A percentile compares a stretch with the other conserved stretches of the same genome.
phyloP scores from a whole-genome alignment of 2,888 invertebrate species.

The Pseudoips prasinana region DNA sequence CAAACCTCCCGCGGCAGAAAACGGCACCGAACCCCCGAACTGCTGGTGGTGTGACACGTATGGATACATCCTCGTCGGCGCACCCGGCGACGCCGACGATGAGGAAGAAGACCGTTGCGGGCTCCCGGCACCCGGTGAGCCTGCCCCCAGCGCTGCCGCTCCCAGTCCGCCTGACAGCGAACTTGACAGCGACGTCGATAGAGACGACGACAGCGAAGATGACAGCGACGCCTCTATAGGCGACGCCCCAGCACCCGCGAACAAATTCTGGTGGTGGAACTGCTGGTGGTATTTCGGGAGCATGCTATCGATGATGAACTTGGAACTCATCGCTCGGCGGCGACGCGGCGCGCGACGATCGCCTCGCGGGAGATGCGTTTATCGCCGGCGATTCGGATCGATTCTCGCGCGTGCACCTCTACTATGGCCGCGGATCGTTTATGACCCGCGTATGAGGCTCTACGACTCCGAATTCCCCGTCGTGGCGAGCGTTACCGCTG shows the following conservation, averaged over 20 bases:
- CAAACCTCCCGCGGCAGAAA: constrained; percentile 85
- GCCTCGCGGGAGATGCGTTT: constrained; percentile 80
- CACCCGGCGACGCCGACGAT: constrained; percentile 87
- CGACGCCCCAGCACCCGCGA: constrained; percentile 86
- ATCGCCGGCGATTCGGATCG: constrained; percentile 82
- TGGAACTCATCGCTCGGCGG: constrained; percentile 94
- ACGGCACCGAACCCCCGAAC: constrained; percentile 86
- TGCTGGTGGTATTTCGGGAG: constrained; percentile 94
- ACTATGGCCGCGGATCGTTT: constrained; percentile 90
- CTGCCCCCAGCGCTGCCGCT: constrained; percentile 84
- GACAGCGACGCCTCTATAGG: constrained; percentile 86
- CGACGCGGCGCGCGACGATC: constrained; percentile 81
- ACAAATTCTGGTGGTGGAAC: constrained; percentile 85
- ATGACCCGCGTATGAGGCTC: constrained; percentile 93
- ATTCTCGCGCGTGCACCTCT: constrained; percentile 83
- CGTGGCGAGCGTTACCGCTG: constrained; percentile 81
- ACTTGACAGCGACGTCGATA: constrained; percentile 78
- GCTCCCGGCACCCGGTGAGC: constrained; percentile 81
- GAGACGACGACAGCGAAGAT: constrained; percentile 82
- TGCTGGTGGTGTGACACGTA: constrained; percentile 93
- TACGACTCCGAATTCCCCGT: constrained; percentile 92
- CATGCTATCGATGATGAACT: constrained; percentile 99
- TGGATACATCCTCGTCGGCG: constrained; percentile 94
- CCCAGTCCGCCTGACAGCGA: constrained; percentile 84
- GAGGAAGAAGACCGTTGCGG: constrained; percentile 84